phyloP scores from a whole-genome alignment of 2,797 vertebrate genomes.

The Agapornis canus region DNA sequence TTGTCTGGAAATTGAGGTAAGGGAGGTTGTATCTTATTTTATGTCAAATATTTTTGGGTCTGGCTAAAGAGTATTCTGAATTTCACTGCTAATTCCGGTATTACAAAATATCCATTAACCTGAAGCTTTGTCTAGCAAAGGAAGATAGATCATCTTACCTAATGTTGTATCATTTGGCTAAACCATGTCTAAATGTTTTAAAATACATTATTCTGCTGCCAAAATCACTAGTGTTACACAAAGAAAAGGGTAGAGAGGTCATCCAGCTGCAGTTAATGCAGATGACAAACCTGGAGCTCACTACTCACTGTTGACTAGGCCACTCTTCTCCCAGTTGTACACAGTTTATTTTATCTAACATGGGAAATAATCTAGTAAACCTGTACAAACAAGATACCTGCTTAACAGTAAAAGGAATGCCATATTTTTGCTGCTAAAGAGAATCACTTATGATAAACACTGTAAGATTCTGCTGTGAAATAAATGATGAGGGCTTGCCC shows the following conservation, averaged over 20 bases:
- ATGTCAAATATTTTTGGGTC: background rate
- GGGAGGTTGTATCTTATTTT: background rate
- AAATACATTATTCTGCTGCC: background rate
- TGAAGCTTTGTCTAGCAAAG: background rate
- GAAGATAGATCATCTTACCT: background rate
- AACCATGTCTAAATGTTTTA: background rate
- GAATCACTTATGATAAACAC: background rate
- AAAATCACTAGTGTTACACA: background rate
- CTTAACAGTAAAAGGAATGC: background rate
- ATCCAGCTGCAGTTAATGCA: background rate
- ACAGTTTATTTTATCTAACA: background rate
- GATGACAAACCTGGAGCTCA: background rate
- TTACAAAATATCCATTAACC: background rate
- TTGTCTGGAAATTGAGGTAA: background rate
- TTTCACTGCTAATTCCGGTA: background rate
- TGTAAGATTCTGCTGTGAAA: background rate
- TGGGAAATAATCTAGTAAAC: background rate
- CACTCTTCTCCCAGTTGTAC: background rate
- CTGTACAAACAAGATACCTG: background rate
- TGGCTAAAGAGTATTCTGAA: background rate
- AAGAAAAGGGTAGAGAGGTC: background rate
- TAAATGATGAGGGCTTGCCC: background rate
- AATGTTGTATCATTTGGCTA: background rate
- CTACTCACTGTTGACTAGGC: background rate
- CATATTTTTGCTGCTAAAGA: background rate